phyloP scores from a whole-genome alignment of 2,888 invertebrate genomes.

The Euclidia mi region DNA sequence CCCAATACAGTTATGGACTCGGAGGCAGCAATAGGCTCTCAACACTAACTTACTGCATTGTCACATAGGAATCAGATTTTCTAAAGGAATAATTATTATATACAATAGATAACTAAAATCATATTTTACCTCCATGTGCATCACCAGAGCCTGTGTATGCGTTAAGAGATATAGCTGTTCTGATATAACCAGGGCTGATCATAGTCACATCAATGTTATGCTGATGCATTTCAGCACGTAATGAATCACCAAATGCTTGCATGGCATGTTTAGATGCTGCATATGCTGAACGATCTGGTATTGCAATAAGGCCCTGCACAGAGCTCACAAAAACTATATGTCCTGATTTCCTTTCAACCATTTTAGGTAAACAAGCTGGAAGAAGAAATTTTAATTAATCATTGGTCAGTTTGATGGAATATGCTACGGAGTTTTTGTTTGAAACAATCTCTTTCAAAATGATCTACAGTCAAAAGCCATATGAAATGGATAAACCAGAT shows the following conservation, averaged over 20 bases:
- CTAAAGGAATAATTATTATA: no score
- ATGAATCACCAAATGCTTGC: conserved; percentile 97
- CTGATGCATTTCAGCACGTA: conserved; percentile 95
- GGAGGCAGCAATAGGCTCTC: no score
- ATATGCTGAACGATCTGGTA: conserved; percentile 97
- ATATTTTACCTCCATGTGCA: conserved; percentile 92
- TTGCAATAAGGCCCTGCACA: conserved; percentile 97
- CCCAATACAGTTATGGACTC: no score
- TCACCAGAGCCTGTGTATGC: conserved; percentile 96
- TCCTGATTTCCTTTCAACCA: conserved; percentile 94
- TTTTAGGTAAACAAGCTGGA: conserved; percentile 95
- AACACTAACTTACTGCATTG: no score
- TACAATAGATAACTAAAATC: no score
- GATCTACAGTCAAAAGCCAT: no score
- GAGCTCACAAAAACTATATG: conserved; percentile 97
- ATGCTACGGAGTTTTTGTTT: no score
- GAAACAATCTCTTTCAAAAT: no score
- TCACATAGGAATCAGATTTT: no score
- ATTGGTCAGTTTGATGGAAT: no score
- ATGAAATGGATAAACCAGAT: no score
- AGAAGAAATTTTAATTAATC: conserved; percentile 42
- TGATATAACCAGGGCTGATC: conserved; percentile 97
- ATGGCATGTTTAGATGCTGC: conserved; percentile 98
- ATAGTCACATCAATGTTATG: conserved; percentile 95
- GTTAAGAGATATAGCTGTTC: conserved; percentile 97